Conservation (phyloP, 2,797 vertebrate genomes). For the Denticeps clupeoides region DNA sequence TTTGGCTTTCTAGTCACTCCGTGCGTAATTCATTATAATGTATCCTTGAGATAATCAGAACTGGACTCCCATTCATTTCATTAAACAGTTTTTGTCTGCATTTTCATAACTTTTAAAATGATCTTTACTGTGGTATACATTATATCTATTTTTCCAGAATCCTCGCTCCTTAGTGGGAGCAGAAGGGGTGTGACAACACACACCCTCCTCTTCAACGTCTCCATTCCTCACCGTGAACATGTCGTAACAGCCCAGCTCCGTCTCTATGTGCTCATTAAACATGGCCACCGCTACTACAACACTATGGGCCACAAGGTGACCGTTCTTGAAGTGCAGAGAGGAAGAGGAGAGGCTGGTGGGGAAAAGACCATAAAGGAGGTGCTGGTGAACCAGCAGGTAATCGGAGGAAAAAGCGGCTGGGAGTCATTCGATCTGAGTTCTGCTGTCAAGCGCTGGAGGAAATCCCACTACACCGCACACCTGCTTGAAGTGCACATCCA, state of each 20-base stretch:
- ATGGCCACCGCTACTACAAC: constrained; percentile 49
- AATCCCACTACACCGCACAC: constrained; percentile 55
- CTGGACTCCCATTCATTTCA: too few relatives aligned
- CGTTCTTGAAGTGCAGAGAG: constrained; percentile 63
- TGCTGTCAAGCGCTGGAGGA: constrained; percentile 66
- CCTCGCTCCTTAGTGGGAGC: constrained; percentile 52
- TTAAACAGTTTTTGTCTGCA: too few relatives aligned
- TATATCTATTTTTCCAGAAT: constrained; percentile 58
- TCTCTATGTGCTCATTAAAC: constrained; percentile 69
- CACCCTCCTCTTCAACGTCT: constrained; percentile 82
- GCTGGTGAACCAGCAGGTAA: constrained; percentile 67
- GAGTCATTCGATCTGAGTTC: constrained; percentile 83
- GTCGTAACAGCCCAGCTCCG: constrained; percentile 77
- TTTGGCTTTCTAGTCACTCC: too few relatives aligned
- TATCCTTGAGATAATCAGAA: too few relatives aligned
- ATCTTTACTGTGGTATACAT: neutral
- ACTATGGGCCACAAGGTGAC: constrained; percentile 72
- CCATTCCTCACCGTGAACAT: constrained; percentile 74
- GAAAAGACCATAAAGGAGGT: constrained; percentile 40
- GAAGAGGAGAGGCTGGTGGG: constrained; percentile 25
- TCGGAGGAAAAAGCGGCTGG: constrained; percentile 71
- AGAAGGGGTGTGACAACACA: constrained; percentile 60
- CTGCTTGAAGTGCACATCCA: constrained; percentile 74
- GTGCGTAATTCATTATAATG: too few relatives aligned
- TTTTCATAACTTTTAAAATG: too few relatives aligned